Percentiles rank a stretch among this genome's conserved stretches.
Evolutionary conservation across 1,140 invertebrate species (phyloP).

Genomic region (Meloidogyne chitwoodi): DNA sequence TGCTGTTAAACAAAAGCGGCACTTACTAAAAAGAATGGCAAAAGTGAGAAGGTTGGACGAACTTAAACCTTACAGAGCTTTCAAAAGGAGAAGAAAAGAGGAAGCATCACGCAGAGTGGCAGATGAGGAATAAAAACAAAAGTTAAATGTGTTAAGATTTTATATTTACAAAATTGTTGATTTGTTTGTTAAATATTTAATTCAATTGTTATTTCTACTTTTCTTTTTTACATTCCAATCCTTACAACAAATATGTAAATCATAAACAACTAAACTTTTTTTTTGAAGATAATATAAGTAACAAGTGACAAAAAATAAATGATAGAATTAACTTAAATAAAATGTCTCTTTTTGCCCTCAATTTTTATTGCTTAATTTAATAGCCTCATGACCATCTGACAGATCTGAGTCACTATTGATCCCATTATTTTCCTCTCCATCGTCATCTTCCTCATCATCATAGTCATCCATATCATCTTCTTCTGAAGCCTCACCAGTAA

Average conservation of each 20-base stretch:
- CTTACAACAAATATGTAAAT: not conserved
- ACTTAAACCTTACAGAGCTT: slow-evolving; percentile 24
- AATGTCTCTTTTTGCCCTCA: not conserved
- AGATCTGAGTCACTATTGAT: not conserved
- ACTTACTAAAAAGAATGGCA: slow-evolving; percentile 15
- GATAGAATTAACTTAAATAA: not conserved
- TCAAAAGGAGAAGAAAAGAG: slow-evolving; percentile 8
- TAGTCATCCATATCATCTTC: slow-evolving; percentile 47
- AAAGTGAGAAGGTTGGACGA: slow-evolving; percentile 34
- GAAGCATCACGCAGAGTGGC: not conserved
- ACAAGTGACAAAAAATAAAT: not conserved
- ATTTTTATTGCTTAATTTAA: not conserved
- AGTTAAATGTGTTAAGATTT: not conserved
- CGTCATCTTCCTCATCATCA: slow-evolving; percentile 38
- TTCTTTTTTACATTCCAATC: too few species aligned
- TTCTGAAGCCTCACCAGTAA: slow-evolving; percentile 61
- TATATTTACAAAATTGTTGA: not conserved
- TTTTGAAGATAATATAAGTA: not conserved
- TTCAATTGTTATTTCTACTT: not conserved
- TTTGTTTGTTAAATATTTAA: not conserved
- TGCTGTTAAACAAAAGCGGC: slow-evolving; percentile 20
- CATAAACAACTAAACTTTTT: not conserved
- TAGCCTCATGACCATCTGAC: not conserved
- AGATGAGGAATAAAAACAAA: not conserved
- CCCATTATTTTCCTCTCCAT: not conserved